phyloP scores from a whole-genome alignment of 2,888 invertebrate species.

The Scaptomyza flava region DNA sequence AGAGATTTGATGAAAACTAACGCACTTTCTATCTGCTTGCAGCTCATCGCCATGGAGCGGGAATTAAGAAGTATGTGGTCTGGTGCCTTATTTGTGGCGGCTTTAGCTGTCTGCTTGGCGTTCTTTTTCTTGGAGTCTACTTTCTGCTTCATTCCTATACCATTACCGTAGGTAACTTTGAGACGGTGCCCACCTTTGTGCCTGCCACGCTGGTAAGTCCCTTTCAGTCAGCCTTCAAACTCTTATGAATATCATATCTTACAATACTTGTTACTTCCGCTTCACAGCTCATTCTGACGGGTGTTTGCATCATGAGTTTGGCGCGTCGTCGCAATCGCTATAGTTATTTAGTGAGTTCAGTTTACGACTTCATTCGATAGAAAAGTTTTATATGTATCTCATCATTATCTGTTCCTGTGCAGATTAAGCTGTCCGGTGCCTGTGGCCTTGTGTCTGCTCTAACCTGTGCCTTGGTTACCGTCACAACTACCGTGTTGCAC shows the following conservation, averaged over 20 bases:
- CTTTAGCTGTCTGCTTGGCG: constrained; percentile 89
- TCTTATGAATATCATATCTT: neutral
- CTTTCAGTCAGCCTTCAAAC: neutral
- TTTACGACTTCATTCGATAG: neutral
- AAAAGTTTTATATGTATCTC: constrained; percentile 30
- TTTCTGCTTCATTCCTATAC: constrained; percentile 91
- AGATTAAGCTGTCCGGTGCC: constrained; percentile 95
- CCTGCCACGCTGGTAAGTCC: constrained; percentile 93
- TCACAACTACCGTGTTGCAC: constrained; percentile 95
- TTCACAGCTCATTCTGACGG: constrained; percentile 92
- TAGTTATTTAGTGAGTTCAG: constrained; percentile 91
- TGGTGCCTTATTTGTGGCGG: constrained; percentile 92
- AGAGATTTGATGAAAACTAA: neutral
- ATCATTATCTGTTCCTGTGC: constrained; percentile 56
- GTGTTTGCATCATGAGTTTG: constrained; percentile 93
- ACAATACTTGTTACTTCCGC: neutral
- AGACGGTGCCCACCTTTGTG: constrained; percentile 97
- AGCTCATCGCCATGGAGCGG: constrained; percentile 84
- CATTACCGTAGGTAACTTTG: constrained; percentile 90
- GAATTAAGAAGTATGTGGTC: constrained; percentile 89
- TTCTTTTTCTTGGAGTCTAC: constrained; percentile 91
- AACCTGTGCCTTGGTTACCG: constrained; percentile 92
- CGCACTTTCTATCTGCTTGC: constrained; percentile 58
- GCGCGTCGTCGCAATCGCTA: constrained; percentile 93
- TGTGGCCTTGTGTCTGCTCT: constrained; percentile 94